Percentiles rank a stretch among this genome's conserved stretches.
Evolutionary conservation across 2,888 invertebrate genomes (phyloP).

Genomic region (Amblyteles armatorius): DNA sequence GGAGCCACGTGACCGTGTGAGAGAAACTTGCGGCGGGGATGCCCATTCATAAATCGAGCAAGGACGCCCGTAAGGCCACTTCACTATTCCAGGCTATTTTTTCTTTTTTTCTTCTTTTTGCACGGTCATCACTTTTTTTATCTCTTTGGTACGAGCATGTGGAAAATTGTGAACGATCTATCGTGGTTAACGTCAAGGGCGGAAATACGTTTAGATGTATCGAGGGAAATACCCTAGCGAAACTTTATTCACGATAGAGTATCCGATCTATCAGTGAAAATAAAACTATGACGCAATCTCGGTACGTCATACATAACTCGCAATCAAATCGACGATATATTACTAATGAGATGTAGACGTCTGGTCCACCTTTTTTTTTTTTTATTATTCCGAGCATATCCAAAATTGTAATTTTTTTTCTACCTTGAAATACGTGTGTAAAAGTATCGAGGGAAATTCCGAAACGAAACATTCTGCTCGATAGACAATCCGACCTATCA

Average conservation of each 20-base stretch:
- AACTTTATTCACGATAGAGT: not conserved
- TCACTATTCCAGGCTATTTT: slow-evolving; percentile 52
- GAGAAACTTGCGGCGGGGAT: slow-evolving; percentile 70
- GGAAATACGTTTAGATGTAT: not conserved
- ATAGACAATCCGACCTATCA: too few species aligned
- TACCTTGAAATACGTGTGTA: too few species aligned
- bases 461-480: too few species aligned
- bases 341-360: not conserved
- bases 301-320: not conserved
- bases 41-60: slow-evolving; percentile 82
- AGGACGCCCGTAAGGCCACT: slow-evolving; percentile 82
- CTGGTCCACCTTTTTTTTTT: too few species aligned
- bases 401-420: too few species aligned
- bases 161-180: not conserved
- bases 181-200: not conserved
- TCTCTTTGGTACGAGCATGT: not conserved
- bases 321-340: not conserved
- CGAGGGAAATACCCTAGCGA: not conserved
- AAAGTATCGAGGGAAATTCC: too few species aligned
- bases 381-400: too few species aligned
- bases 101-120: slow-evolving; percentile 55
- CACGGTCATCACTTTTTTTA: slow-evolving; percentile 54
- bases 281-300: not conserved
- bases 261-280: slow-evolving; percentile 4
- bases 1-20: slow-evolving; percentile 74